Base-by-base conservation (phyloP, 2,888 invertebrate species). In the Unio pictorum region DNA sequence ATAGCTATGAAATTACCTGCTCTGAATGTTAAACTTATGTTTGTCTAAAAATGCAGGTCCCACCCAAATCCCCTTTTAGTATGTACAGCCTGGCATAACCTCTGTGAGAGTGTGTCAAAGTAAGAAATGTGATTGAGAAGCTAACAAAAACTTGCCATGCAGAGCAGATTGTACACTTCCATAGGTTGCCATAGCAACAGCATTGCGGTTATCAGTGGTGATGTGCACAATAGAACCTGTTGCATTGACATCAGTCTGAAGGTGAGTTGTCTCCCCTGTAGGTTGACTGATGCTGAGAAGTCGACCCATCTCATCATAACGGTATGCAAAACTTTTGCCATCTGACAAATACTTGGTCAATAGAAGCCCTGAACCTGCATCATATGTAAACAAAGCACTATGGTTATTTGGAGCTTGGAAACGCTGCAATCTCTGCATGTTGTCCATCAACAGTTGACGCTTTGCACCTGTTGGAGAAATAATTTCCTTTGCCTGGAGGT, bases 331-430 rank as follows among this genome's bases (percentile, higher is more conserved):
- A 0, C 96, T 95, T 77, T 96, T 92, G 2, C 86, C 87, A 60
- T 85, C 95, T n/a, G 88, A 88, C 60, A 89, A 87, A 61, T 88
- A 84, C 73, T 89, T 89, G 61, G 89, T 86, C 69, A 82, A 95
- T 56, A 98, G 91, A 59, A 98, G 91, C 0, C 97, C 97, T 0
- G 96, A 95, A 0, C 95, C 95, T 57, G 82, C 95, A 85, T 97
- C 95, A 88, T 98, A 98, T 86, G 96, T 96, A 88, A 97, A 97
- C 0, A 96, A 96, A 3, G 96, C 95, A 85, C 97, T 96, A 86
- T 96, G 95, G 89, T 97, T 97, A 85, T 97, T 96, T 0, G 97
- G 96, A 0, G 96, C 96, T 75, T 78, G 81, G 76, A 95, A 95
- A 87, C 96, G 96, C 88, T 96, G 95, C 20, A 98, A 91, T 93